phyloP scores from a whole-genome alignment of 1,140 invertebrate genomes.

The Magallana gigas region DNA sequence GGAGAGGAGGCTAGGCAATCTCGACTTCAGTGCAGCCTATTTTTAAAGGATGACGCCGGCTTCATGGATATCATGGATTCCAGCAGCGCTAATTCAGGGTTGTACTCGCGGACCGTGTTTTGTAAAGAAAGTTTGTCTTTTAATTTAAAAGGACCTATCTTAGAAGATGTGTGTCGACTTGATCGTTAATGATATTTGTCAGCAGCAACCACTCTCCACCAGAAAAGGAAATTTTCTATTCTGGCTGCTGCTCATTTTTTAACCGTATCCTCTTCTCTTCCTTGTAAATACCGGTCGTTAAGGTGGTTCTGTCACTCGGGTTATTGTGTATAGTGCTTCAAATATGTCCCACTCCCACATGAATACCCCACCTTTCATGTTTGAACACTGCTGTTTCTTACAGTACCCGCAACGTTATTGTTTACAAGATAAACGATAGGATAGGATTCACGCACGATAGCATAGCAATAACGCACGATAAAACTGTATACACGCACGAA shows the following conservation, averaged over 20 bases:
- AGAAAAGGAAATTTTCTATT: neutral
- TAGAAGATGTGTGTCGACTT: slow-evolving; percentile 4
- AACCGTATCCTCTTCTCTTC: neutral
- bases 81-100: neutral
- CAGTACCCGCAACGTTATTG: no score
- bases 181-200: slow-evolving; percentile 37
- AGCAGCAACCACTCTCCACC: neutral
- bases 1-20: neutral
- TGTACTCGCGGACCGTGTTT: neutral
- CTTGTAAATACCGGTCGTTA: neutral
- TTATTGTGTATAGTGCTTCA: neutral
- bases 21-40: neutral
- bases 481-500: no score
- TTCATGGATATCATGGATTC: neutral
- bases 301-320: neutral
- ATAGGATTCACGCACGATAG: no score
- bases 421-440: no score
- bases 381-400: no score
- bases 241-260: neutral
- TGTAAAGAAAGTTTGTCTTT: neutral
- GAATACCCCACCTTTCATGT: no score
- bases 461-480: no score
- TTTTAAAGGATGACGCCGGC: slow-evolving; percentile 4
- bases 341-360: no score
- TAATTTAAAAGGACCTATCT: neutral